A percentile compares a stretch with the other conserved stretches of the same genome.
Evolutionary conservation across 2,888 invertebrate genomes (phyloP).

Genomic region (Ennomos erosarius): DNA sequence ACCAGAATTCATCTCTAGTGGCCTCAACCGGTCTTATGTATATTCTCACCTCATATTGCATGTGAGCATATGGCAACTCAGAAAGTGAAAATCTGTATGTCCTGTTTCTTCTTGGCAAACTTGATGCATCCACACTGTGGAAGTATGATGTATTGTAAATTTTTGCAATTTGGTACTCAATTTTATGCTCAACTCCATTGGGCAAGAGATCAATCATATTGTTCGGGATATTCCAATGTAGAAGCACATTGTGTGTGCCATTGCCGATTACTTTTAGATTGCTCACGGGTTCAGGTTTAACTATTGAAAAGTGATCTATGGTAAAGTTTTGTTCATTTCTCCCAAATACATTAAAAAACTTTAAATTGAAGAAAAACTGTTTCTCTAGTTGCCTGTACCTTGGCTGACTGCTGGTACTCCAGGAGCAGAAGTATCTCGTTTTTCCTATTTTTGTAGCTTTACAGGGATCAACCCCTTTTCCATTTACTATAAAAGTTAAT

Average conservation of each 20-base stretch:
- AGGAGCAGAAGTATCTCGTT: constrained; percentile 56
- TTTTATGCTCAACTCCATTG: constrained; percentile 70
- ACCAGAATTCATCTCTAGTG: constrained; percentile 88
- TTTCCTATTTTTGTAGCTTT: constrained; percentile 44
- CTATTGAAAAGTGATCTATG: constrained; percentile 85
- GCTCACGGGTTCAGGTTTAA: constrained; percentile 68
- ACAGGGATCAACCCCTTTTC: constrained; percentile 51
- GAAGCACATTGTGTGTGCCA: constrained; percentile 66
- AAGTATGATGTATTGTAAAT: constrained; percentile 73
- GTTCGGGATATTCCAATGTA: constrained; percentile 69
- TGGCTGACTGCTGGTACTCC: constrained; percentile 63
- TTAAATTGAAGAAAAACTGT: constrained; percentile 85
- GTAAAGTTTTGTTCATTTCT: constrained; percentile 74
- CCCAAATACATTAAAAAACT: constrained; percentile 87
- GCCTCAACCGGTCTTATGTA: constrained; percentile 86
- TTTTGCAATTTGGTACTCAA: constrained; percentile 79
- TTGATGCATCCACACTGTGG: constrained; percentile 69
- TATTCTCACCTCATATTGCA: constrained; percentile 90
- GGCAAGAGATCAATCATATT: constrained; percentile 66
- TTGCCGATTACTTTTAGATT: constrained; percentile 58
- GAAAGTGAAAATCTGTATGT: constrained; percentile 76
- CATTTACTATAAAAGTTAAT: constrained; percentile 60
- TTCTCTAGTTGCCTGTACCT: constrained; percentile 77
- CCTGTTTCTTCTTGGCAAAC: constrained; percentile 63
- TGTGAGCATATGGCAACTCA: constrained; percentile 87